phyloP scores from a whole-genome alignment of 2,888 invertebrate species.

The Oxycera nigricornis region DNA sequence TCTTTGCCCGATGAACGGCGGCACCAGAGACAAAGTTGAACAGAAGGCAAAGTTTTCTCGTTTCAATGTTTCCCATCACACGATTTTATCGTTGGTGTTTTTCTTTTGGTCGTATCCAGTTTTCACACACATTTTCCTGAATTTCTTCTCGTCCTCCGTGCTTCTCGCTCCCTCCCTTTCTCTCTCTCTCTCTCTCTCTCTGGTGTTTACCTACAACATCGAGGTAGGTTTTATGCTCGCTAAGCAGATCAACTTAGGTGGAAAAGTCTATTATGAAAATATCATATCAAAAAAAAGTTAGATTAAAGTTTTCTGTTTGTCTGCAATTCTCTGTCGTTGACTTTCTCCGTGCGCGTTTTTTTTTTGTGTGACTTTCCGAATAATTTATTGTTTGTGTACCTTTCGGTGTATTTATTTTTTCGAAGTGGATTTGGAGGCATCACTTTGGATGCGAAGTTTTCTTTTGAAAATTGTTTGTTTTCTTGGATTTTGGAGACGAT shows the following conservation, averaged over 20 bases:
- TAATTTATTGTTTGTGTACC: neutral
- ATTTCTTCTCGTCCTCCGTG: neutral
- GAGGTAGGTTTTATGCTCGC: neutral
- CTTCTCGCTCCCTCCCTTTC: neutral
- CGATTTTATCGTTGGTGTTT: neutral
- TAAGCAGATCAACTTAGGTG: conserved; percentile 9
- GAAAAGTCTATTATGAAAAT: conserved; percentile 17
- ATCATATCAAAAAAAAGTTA: conserved; percentile 8
- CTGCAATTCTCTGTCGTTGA: neutral
- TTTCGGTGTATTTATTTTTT: neutral
- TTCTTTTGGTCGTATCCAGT: neutral
- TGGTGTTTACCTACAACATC: neutral
- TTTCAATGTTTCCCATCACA: neutral
- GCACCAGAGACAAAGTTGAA: no score
- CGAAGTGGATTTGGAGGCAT: neutral
- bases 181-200: neutral
- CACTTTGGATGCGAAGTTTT: neutral
- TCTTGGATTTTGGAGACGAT: neutral
- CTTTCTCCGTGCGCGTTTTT: neutral
- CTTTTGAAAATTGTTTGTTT: neutral
- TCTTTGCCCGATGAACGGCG: no score
- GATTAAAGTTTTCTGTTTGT: neutral
- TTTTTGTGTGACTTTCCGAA: no score
- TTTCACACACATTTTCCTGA: neutral
- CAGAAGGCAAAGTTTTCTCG: neutral